Evolutionary conservation across 2,888 invertebrate genomes (phyloP), one percentile per base, ranked within the genome.

Genomic region (Phengaris alcon): DNA sequence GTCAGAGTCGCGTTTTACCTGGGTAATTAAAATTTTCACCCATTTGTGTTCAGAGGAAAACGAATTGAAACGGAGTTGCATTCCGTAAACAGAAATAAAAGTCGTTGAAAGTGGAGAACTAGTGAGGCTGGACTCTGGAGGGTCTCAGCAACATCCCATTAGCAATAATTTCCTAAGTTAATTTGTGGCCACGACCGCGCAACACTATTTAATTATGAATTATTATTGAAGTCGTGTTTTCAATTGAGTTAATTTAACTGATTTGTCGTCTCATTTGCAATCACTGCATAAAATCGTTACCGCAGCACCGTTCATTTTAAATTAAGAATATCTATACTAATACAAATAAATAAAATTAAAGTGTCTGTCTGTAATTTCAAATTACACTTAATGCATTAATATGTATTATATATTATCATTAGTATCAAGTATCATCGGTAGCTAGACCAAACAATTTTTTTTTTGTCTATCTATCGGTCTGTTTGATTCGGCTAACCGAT

Each of bases 121-220:
- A 82, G 83, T 83, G 84, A 85, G 87, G 83, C 78, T 81, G 4
- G 35, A 35, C 83, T 83, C 82, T 35, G 35, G 35, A 35, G 79
- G 80, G 79, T 64, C 64, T 64, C 80, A 80, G 82, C 82, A 85
- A 83, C 82, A 84, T 85, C 85, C 86, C 86, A 88, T 90, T 88
- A 87, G 84, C 91, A 88, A 88, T 89, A 90, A 91, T 91, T 90
- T 91, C 86, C 84, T 85, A 85, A 90, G 85, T 87, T 88, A 84
- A 87, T 90, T 89, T 85, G 78, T 76, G 79, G 81, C 78, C 76
- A 77, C 78, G 84, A 82, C 77, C 57, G 75, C 82, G 79, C 79
- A 82, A 81, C 82, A 82, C 78, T 81, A 79, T 81, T 83, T 81
- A 81, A 81, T 82, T 82, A 82, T 75, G 79, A 79, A 80, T 78